Conservation (phyloP, 1,140 invertebrate species). For the Pinna nobilis region DNA sequence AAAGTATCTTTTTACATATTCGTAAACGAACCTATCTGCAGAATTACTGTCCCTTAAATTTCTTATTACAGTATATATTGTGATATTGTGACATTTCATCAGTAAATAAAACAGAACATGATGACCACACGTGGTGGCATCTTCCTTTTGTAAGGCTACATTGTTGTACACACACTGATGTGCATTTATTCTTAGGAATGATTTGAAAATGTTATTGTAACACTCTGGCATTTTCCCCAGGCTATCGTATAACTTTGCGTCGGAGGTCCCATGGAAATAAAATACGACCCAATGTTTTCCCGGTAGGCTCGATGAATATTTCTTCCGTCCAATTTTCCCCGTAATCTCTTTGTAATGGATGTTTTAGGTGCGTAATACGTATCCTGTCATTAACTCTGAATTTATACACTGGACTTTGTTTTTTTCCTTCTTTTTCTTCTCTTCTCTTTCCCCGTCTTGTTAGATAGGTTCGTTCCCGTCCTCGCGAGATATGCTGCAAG, state of each 20-base stretch:
- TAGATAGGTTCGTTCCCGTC: too few species aligned
- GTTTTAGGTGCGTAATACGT: conserved; percentile 11
- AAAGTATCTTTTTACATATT: not conserved
- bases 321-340: conserved; percentile 36
- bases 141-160: not conserved
- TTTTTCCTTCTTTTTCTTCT: not conserved
- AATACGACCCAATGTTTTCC: conserved; percentile 33
- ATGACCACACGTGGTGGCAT: conserved; percentile 14
- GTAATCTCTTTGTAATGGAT: conserved; percentile 26
- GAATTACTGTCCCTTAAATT: not conserved
- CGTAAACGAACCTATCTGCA: conserved; percentile 13
- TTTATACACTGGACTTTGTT: not conserved
- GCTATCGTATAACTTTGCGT: conserved; percentile 34
- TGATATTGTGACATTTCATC: conserved; percentile 20
- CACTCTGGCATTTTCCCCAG: conserved; percentile 19
- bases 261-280: not conserved
- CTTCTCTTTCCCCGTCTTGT: too few species aligned
- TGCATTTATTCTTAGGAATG: conserved; percentile 15
- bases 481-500: conserved; percentile 13
- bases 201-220: conserved; percentile 3
- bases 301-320: conserved; percentile 19
- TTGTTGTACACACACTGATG: not conserved
- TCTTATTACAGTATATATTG: conserved; percentile 3
- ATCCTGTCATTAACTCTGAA: conserved; percentile 25
- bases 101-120: conserved; percentile 27